A percentile compares a stretch with the other conserved stretches of the same genome.
Evolutionary conservation across 2,797 vertebrate genomes (phyloP).

Genomic region (Gambelia wislizenii): DNA sequence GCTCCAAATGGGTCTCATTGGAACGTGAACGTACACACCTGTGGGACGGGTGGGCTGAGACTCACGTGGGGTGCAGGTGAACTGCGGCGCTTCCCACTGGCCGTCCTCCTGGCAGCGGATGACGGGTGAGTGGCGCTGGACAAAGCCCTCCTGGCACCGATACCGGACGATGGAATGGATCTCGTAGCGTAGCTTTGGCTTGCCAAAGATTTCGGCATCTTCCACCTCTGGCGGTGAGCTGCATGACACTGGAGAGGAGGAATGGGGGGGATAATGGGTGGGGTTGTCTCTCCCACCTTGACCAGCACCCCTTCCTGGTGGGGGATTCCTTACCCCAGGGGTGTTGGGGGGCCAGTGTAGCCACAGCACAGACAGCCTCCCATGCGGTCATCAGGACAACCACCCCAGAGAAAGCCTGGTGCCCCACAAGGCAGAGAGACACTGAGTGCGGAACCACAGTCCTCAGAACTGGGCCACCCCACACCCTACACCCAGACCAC

Average conservation of each 20-base stretch:
- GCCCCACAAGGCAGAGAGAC: too few species aligned
- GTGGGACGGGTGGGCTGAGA: background rate
- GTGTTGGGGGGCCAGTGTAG: background rate
- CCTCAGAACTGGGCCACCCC: too few species aligned
- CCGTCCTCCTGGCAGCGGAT: slow-evolving; percentile 86
- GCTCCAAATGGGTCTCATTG: too few species aligned
- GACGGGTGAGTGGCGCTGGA: slow-evolving; percentile 86
- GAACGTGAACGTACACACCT: too few species aligned
- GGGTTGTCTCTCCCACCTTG: background rate
- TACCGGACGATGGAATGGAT: slow-evolving; percentile 85
- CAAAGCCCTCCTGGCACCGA: slow-evolving; percentile 84
- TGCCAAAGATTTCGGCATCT: slow-evolving; percentile 85
- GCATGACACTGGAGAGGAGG: slow-evolving; percentile 84
- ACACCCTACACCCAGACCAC: too few species aligned
- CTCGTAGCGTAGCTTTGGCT: slow-evolving; percentile 82
- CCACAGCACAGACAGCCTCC: too few species aligned
- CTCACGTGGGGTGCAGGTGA: slow-evolving; percentile 77
- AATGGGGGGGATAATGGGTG: background rate
- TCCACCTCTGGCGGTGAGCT: slow-evolving; percentile 83
- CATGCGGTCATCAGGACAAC: too few species aligned
- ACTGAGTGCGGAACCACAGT: too few species aligned
- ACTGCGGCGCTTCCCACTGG: slow-evolving; percentile 87
- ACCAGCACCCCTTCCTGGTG: background rate
- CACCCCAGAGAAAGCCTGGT: too few species aligned
- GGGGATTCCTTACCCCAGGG: background rate